Evolutionary conservation across 2,888 invertebrate species (phyloP).

Genomic region (Minunthozetes semirufus): DNA sequence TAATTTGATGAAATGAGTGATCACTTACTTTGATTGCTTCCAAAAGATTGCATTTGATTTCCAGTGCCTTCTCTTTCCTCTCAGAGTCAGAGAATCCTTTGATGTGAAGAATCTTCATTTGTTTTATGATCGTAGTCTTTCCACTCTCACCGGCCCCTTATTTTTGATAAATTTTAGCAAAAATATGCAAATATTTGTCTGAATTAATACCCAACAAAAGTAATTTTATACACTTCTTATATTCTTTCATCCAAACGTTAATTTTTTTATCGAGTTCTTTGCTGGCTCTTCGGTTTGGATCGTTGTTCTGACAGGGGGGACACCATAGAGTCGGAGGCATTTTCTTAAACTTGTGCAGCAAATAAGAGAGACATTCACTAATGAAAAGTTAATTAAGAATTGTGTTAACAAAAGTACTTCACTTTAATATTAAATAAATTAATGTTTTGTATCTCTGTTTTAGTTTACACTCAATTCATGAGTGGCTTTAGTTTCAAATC

Average conservation of each 20-base stretch:
- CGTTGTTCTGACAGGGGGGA: conserved; percentile 25
- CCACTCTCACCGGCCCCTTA: conserved; percentile 68
- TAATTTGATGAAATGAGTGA: no score
- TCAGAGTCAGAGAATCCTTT: conserved; percentile 70
- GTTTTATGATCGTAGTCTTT: conserved; percentile 76
- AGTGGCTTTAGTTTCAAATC: no score
- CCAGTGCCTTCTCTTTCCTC: conserved; percentile 58
- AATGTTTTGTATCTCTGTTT: no score
- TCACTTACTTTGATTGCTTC: conserved; percentile 61
- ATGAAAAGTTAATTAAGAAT: neutral
- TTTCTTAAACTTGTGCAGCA: conserved; percentile 13
- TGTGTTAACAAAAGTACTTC: no score
- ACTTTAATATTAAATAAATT: no score
- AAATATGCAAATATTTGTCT: neutral
- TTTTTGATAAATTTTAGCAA: neutral
- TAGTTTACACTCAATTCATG: no score
- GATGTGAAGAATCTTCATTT: conserved; percentile 76
- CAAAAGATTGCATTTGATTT: conserved; percentile 65
- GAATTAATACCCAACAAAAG: conserved; percentile 44
- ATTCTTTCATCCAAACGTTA: conserved; percentile 45
- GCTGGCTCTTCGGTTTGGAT: conserved; percentile 41
- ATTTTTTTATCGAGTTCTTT: conserved; percentile 45
- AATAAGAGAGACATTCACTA: neutral
- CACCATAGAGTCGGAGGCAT: neutral
- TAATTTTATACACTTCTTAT: conserved; percentile 45